phyloP scores from a whole-genome alignment of 1,140 invertebrate species.

The Drosophila novamexicana region DNA sequence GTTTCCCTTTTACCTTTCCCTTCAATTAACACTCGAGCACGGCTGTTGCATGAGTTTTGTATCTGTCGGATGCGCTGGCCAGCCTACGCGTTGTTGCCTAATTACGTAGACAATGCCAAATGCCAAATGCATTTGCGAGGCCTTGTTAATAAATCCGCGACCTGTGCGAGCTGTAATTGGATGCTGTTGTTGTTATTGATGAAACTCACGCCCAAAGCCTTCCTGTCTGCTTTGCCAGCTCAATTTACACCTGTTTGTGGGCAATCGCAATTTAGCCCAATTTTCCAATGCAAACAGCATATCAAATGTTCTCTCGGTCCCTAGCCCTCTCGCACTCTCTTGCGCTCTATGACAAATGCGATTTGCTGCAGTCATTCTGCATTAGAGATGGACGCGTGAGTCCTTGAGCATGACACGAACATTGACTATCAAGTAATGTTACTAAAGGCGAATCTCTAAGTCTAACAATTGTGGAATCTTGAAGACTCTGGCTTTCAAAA shows the following conservation, averaged over 20 bases:
- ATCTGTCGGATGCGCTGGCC: conserved; percentile 27
- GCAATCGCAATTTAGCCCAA: conserved; percentile 62
- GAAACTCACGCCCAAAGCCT: conserved; percentile 38
- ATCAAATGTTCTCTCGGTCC: conserved; percentile 23
- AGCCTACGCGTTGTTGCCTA: conserved; percentile 50
- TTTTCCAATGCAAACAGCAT: conserved; percentile 55
- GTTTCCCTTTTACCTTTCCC: conserved; percentile 14
- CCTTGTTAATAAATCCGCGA: conserved; percentile 65
- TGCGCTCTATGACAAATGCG: conserved; percentile 16
- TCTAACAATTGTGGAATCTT: too few species aligned
- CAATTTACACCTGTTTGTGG: conserved; percentile 71
- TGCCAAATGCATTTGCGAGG: conserved; percentile 68
- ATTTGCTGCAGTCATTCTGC: conserved; percentile 14
- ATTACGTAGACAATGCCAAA: conserved; percentile 76
- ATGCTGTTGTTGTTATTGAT: conserved; percentile 39
- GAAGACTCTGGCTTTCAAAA: too few species aligned
- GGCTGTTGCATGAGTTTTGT: conserved; percentile 10
- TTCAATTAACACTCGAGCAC: conserved; percentile 64
- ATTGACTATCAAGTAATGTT: background rate
- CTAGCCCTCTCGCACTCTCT: background rate
- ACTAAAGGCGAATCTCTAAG: background rate
- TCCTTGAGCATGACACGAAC: background rate
- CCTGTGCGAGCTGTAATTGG: conserved; percentile 64
- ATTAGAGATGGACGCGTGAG: conserved; percentile 3
- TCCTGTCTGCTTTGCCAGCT: conserved; percentile 63